These are phyloP conservation scores for Pollenia labialis DNA, from an alignment of 2,888 invertebrate genomes.

Conservation along the genomic window DNA sequence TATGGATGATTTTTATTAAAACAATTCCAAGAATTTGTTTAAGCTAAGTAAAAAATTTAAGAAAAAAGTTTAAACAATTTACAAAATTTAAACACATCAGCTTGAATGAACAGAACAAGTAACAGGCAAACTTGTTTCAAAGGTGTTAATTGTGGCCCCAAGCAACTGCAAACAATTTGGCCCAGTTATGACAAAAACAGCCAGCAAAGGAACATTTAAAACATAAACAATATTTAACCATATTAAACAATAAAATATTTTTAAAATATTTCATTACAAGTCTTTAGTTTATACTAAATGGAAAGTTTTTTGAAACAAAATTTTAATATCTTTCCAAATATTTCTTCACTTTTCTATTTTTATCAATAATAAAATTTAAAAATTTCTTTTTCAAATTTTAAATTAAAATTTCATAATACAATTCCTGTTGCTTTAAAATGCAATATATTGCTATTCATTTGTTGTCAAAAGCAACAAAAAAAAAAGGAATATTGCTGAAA, in stretches of 20 bases:
- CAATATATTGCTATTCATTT: neutral
- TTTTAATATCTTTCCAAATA: too few relatives aligned
- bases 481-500: constrained; percentile 23
- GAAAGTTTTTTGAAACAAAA: too few relatives aligned
- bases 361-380: too few relatives aligned
- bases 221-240: neutral
- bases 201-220: neutral
- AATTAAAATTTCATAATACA: too few relatives aligned
- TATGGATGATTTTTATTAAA: neutral
- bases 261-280: neutral
- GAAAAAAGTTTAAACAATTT: neutral
- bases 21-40: neutral
- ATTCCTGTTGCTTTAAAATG: neutral
- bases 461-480: constrained; percentile 28
- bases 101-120: neutral
- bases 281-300: too few relatives aligned
- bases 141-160: constrained; percentile 51
- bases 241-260: neutral
- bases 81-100: neutral
- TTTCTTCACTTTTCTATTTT: too few relatives aligned
- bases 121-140: constrained; percentile 32
- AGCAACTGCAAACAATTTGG: constrained; percentile 18
- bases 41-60: neutral
- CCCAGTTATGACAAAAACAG: constrained; percentile 37
- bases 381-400: too few relatives aligned